A percentile compares a stretch with the other conserved stretches of the same genome.
phyloP scores from a whole-genome alignment of 1,140 invertebrate genomes.

The Metopolophium dirhodum region DNA sequence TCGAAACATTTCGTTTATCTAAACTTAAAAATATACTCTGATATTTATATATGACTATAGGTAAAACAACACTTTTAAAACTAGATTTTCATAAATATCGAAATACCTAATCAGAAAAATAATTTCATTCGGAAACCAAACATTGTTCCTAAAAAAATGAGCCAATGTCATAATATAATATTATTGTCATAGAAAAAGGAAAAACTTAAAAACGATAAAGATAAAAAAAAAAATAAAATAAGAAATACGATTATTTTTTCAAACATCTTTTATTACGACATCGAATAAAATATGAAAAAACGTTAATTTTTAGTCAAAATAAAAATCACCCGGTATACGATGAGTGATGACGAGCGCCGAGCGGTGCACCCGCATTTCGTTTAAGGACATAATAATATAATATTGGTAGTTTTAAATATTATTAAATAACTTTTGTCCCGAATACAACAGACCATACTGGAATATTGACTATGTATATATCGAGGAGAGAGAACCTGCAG shows the following conservation, averaged over 20 bases:
- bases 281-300: too few relatives aligned
- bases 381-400: neutral
- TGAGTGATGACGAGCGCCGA: neutral
- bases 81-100: neutral
- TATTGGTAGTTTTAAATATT: conserved; percentile 6
- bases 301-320: neutral
- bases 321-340: neutral
- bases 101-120: neutral
- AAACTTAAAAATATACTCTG: neutral
- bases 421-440: conserved; percentile 14
- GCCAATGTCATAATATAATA: too few relatives aligned
- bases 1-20: neutral
- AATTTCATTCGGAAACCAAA: neutral
- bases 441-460: neutral
- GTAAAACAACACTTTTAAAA: neutral
- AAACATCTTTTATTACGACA: too few relatives aligned
- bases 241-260: too few relatives aligned
- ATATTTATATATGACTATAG: neutral
- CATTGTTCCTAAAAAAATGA: neutral
- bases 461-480: neutral
- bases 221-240: too few relatives aligned
- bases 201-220: too few relatives aligned
- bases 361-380: neutral
- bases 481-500: neutral
- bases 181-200: too few relatives aligned